Percentiles rank a stretch among this genome's conserved stretches.
Evolutionary conservation across 2,888 invertebrate genomes (phyloP).

Genomic region (Tineola bisselliella): DNA sequence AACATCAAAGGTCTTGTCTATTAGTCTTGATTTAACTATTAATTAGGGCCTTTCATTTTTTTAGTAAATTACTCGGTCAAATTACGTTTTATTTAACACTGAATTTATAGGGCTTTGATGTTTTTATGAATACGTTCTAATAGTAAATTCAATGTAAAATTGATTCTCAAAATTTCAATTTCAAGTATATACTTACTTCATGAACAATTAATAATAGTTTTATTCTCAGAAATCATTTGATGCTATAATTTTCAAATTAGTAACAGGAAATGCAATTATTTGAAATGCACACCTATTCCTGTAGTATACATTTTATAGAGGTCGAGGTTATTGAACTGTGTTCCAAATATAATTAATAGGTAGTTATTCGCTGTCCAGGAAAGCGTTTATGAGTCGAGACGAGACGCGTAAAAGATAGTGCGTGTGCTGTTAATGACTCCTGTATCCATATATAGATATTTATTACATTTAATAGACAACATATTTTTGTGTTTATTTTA

Average conservation of each 20-base stretch:
- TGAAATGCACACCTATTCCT: not conserved
- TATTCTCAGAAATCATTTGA: no score
- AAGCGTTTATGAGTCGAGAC: constrained; percentile 35
- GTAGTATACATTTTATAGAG: not conserved
- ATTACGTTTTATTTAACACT: no score
- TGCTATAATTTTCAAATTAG: not conserved
- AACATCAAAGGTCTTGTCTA: no score
- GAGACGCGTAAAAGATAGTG: constrained; percentile 32
- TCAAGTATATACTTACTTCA: no score
- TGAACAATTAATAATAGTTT: no score
- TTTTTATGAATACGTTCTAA: no score
- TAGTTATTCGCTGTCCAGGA: constrained; percentile 25
- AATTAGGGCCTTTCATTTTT: no score
- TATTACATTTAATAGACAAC: constrained; percentile 12
- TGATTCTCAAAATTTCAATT: no score
- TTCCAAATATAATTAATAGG: constrained; percentile 9
- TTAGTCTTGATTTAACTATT: no score
- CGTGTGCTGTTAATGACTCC: constrained; percentile 28
- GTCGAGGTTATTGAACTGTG: not conserved
- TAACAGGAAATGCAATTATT: not conserved
- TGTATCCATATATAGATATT: constrained; percentile 23
- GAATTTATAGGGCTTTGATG: no score
- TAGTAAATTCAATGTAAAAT: no score
- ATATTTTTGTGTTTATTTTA: not conserved
- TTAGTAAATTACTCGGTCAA: no score